phyloP scores from a whole-genome alignment of 2,888 invertebrate genomes.

The Tetropium fuscum region DNA sequence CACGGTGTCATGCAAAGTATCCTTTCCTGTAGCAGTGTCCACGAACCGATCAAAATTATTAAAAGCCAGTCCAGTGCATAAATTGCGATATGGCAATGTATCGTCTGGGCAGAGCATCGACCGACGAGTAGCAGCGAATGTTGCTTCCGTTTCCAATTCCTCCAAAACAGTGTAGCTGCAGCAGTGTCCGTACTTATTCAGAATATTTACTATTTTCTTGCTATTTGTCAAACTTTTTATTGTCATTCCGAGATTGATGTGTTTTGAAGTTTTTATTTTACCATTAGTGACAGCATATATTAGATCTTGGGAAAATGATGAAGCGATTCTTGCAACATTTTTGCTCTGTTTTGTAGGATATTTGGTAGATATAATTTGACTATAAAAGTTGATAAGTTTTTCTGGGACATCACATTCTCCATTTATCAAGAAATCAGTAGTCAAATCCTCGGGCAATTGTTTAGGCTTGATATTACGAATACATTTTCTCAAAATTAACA shows the following conservation, averaged over 20 bases:
- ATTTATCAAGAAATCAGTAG: too few species aligned
- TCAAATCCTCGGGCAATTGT: not conserved
- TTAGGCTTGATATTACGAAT: not conserved
- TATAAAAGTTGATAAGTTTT: not conserved
- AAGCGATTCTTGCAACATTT: not conserved
- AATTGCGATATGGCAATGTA: constrained; percentile 42
- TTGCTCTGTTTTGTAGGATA: not conserved
- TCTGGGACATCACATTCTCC: not conserved
- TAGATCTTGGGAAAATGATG: not conserved
- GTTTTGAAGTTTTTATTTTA: not conserved
- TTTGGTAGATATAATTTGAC: not conserved
- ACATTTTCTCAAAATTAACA: not conserved
- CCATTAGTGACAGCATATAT: not conserved
- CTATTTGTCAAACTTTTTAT: not conserved
- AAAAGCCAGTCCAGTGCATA: constrained; percentile 34
- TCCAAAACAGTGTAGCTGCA: constrained; percentile 37
- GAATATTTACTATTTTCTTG: not conserved
- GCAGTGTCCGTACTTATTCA: not conserved
- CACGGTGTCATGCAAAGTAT: not conserved
- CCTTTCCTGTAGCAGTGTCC: not conserved
- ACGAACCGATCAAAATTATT: not conserved
- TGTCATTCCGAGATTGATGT: not conserved
- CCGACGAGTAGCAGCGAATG: constrained; percentile 24
- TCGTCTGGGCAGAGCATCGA: constrained; percentile 49
- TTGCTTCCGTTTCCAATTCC: constrained; percentile 55